Percentiles rank a stretch among this genome's conserved stretches.
These are phyloP conservation scores for Anolis sagrei DNA, from an alignment of 2,113 vertebrate species.

Conservation along the genomic window DNA sequence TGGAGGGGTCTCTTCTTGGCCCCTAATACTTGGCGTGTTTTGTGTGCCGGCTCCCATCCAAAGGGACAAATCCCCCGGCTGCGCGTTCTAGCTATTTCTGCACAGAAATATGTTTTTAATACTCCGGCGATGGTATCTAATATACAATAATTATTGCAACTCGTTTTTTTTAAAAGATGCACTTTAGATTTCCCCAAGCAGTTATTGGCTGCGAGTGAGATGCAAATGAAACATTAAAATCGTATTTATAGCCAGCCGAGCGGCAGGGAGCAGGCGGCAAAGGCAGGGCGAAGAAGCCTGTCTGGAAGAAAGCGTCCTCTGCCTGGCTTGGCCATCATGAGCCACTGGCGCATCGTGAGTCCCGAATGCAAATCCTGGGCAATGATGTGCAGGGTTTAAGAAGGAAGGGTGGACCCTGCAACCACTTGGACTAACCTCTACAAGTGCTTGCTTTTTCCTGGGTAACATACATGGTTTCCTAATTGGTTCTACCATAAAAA, in stretches of 20 bases:
- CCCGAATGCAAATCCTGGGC: no score
- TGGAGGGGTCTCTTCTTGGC: neutral
- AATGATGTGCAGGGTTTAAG: no score
- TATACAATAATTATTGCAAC: conserved; percentile 57
- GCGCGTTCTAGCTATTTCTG: conserved; percentile 41
- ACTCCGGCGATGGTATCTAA: conserved; percentile 53
- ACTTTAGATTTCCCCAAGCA: conserved; percentile 67
- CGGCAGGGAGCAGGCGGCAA: conserved; percentile 42
- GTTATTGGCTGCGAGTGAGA: conserved; percentile 57
- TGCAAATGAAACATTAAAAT: conserved; percentile 65
- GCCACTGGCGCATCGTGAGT: no score
- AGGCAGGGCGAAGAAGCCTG: conserved; percentile 22
- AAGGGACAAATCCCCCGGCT: conserved; percentile 3
- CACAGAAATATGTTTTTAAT: conserved; percentile 66
- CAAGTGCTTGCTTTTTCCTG: no score
- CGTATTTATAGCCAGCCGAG: conserved; percentile 41
- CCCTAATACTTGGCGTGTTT: neutral
- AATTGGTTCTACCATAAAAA: no score
- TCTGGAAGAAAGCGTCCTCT: conserved; percentile 9
- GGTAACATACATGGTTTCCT: no score
- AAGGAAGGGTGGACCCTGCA: no score
- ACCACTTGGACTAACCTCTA: no score
- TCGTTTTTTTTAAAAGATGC: conserved; percentile 51
- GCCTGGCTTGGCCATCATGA: conserved; percentile 17
- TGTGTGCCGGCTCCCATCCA: neutral